phyloP scores from a whole-genome alignment of 2,797 vertebrate genomes.

The Pseudotriccus pelzelni region DNA sequence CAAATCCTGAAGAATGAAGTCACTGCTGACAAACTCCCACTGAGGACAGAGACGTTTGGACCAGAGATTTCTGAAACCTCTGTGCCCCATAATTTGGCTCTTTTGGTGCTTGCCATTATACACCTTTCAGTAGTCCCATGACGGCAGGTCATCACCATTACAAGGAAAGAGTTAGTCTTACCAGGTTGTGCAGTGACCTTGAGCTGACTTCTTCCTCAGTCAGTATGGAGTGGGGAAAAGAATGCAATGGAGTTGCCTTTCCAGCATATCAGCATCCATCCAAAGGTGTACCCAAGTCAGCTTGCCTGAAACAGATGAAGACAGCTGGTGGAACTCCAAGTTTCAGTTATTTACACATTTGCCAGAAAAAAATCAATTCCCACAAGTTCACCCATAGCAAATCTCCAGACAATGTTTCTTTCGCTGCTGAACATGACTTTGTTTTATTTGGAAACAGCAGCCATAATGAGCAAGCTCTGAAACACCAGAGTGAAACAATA shows the following conservation, averaged over 20 bases:
- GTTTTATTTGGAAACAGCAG: not conserved
- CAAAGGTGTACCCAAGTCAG: not conserved
- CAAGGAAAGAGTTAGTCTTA: not conserved
- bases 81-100: not conserved
- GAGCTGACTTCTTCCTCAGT: not conserved
- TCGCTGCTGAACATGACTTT: not conserved
- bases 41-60: not conserved
- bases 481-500: not conserved
- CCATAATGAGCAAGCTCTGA: not conserved
- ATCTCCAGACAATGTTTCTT: not conserved
- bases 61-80: not conserved
- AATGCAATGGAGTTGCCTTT: not conserved
- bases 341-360: not conserved
- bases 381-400: not conserved
- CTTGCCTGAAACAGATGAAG: not conserved
- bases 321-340: not conserved
- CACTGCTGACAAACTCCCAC: fast-evolving
- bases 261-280: not conserved
- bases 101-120: not conserved
- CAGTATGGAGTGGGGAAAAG: fast-evolving
- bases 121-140: not conserved
- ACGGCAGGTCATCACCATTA: not conserved
- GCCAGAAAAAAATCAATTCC: not conserved
- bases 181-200: not conserved
- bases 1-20: fast-evolving